Evolutionary conservation across 2,888 invertebrate species (phyloP), one percentile per base, ranked within the genome.

Genomic region (Sycophila texana): DNA sequence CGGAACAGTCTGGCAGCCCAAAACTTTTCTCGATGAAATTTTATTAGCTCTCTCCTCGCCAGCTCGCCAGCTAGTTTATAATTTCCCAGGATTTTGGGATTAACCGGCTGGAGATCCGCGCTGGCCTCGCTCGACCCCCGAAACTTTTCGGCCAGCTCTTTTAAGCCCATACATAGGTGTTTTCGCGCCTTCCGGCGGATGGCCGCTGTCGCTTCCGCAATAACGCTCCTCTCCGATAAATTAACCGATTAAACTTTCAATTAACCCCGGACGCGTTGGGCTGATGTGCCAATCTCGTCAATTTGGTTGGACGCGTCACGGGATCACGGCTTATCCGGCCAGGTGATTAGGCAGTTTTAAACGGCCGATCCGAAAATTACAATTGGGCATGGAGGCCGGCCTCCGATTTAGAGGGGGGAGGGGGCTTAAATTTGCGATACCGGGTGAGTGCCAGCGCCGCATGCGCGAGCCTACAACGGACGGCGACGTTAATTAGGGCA

Each of bases 171-270:
- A 26, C 3, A 26, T 4, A 7, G 39, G 39, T 4, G 39, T 39
- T 39, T 39, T 39, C 63, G 16, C 65, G 66, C 47, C 22, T 30
- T 60, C 47, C 53, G 60, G 7, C 55, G 71, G 61, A 13, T 26
- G 30, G 26, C 58, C 4, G 30, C 49, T 58, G 22, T 14, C 67
- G 30, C 78, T 67, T 70, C 74, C 79, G 60, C 60, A 75, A 76
- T 76, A 53, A 65, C 67, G 39, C 39, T 4, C 39, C 26, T 51
- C 66, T 58, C 53, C 81, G 77, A 82, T 82, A 81, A 79, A 81
- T 81, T 80, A 76, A 30, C 79, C 75, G 81, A 81, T 81, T 82
- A 80, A 82, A 81, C 79, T 81, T 83, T 82, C 82, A 83, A 83
- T 83, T 79, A 82, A 80, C 76, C 76, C 61, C 77, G 51, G 4